Percentiles rank a stretch among this genome's conserved stretches.
Evolutionary conservation across 1,140 invertebrate genomes (phyloP).

Genomic region (Pachypsylla venusta): DNA sequence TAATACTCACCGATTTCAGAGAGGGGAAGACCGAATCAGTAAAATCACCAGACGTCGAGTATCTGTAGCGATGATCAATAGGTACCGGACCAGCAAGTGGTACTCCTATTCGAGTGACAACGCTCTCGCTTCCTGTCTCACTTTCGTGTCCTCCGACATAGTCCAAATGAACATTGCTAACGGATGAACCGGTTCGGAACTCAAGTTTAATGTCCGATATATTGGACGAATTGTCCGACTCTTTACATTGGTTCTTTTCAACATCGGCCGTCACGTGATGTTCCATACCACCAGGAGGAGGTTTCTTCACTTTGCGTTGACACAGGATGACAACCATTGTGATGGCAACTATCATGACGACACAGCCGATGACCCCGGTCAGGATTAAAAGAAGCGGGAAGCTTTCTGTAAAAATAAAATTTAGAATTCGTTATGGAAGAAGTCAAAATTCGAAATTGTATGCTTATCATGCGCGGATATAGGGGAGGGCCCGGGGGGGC

Average conservation of each 20-base stretch:
- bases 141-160: slow-evolving; percentile 37
- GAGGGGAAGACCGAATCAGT: slow-evolving; percentile 64
- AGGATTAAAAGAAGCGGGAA: slow-evolving; percentile 47
- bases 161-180: slow-evolving; percentile 36
- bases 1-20: slow-evolving; percentile 31
- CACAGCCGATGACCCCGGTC: slow-evolving; percentile 44
- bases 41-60: slow-evolving; percentile 71
- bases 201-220: slow-evolving; percentile 82
- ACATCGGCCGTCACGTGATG: slow-evolving; percentile 5
- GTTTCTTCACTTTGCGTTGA: slow-evolving; percentile 38
- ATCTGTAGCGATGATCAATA: slow-evolving; percentile 38
- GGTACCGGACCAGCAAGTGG: slow-evolving; percentile 62
- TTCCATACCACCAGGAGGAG: slow-evolving; percentile 19
- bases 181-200: slow-evolving; percentile 63
- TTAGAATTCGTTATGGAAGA: no score
- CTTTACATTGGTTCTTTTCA: slow-evolving; percentile 55
- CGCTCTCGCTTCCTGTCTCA: slow-evolving; percentile 37
- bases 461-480: no score
- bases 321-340: slow-evolving; percentile 48
- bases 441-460: no score
- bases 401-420: slow-evolving; percentile 46
- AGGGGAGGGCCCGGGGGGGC: no score
- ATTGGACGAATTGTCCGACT: slow-evolving; percentile 75
- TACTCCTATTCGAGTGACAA: slow-evolving; percentile 35
- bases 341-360: slow-evolving; percentile 46